Evolutionary conservation across 2,113 vertebrate genomes (phyloP), one percentile per base, ranked within the genome.

Genomic region (Callaeas wilsoni): DNA sequence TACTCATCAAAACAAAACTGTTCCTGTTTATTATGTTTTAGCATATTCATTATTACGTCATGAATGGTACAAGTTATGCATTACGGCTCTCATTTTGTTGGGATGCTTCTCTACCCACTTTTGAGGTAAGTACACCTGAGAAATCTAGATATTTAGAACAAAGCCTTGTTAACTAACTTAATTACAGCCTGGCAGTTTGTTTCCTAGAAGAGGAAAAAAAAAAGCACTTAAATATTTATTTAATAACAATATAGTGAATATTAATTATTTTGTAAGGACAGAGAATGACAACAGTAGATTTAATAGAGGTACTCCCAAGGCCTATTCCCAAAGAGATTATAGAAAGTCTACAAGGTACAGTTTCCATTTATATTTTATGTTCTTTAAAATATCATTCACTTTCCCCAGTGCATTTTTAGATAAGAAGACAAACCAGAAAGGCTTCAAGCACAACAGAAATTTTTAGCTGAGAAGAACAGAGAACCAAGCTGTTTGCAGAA

Each of bases 81-180:
- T 75, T 63, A 99, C 98, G 98, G 99, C 98, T 47, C 98, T 99
- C 89, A 98, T 97, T 95, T 98, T 98, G 64, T 98, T 97, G 33
- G 98, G 98, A 96, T 99, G 98, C 57, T 98, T 98, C 93, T 99
- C 98, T 82, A 99, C 98, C 98, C 98, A 99, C 98, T 99, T 99
- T 96, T 98, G 98, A 91, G 98, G 98, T 46, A 98, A 97, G 95
- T 98, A 98, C 1, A 97, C 91, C 74, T 98, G 81, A 86, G 96
- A 95, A 96, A 99, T 95, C 68, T 64, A 57, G 18, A 97, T 57
- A 41, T 81, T 96, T 70, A 99, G 94, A 94, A 97, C 97, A 97
- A 99, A 99, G 16, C 98, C 98, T 41, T 17, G 4, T 41, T 41
- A 63, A 9, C 90, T 90, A 8, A 91, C 44, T 97, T 97, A 76